Base-by-base conservation (phyloP, 2,888 invertebrate genomes). In the Helleia helle region DNA sequence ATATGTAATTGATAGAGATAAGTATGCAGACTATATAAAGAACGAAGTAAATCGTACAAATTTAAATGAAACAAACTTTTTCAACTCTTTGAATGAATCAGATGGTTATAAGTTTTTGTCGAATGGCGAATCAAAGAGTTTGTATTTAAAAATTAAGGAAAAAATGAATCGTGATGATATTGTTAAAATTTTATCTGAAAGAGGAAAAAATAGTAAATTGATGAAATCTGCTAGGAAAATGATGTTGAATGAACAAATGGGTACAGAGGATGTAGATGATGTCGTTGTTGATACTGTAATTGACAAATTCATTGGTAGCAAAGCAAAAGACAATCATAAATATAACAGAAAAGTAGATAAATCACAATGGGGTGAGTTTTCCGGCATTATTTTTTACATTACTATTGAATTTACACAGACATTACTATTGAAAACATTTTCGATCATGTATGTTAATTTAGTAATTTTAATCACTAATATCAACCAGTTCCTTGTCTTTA, bases 81-180 rank as follows among this genome's bases (percentile, higher is more conserved):
- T 53, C 40, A 57, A 68, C 22, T 56, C 79, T 0, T 46, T 81
- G 4, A 58, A 57, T 17, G 67, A 76, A 44, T 58, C 65, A 12
- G 79, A 83, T 26, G 51, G 65, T 18, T 71, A 68, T 24, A 52
- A 51, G 38, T 57, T 62, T 34, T 36, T 73, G 4, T 41, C 49
- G 0, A 48, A 54, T 1, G 57, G 65, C 15, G 62, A 65, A 38
- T 50, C 64, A 0, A 72, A 70, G 42, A 75, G 55, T 47, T 49
- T 83, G 28, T 81, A 74, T 49, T 45, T 79, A 2, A 70, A 70
- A 44, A 46, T 83, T 4, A 83, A 83, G 50, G 65, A 75, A 38
- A 76, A 64, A 40, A 66, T 83, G 63, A 83, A 70, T 27, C 63
- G 81, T 50, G 76, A 81, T 50, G 81, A 83, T 40, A 56, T 81